Evolutionary conservation across 2,888 invertebrate species (phyloP).

Genomic region (Drosophila pseudotalamancana): DNA sequence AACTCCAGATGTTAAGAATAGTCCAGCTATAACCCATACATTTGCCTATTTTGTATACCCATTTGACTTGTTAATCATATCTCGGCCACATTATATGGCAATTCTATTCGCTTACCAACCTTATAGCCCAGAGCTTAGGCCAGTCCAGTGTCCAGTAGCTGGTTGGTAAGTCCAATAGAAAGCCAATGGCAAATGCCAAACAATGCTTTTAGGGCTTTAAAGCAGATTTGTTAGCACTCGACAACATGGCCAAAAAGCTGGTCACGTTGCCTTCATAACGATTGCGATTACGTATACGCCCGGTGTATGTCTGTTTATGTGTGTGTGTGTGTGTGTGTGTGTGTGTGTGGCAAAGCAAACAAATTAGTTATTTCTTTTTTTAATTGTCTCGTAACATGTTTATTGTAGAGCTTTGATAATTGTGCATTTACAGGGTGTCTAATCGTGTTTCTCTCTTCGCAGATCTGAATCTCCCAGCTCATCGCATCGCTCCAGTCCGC

Average conservation of each 20-base stretch:
- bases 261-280: slow-evolving; percentile 49
- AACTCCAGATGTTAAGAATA: too few relatives aligned
- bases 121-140: not conserved
- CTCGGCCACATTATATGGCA: not conserved
- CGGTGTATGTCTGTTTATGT: slow-evolving; percentile 1
- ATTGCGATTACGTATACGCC: slow-evolving; percentile 66
- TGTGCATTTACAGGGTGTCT: slow-evolving; percentile 52
- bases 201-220: slow-evolving; percentile 53
- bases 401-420: slow-evolving; percentile 59
- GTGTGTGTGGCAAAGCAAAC: slow-evolving; percentile 59
- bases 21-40: too few relatives aligned
- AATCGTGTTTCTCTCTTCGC: not conserved
- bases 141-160: not conserved
- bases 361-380: slow-evolving; percentile 72
- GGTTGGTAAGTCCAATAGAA: slow-evolving; percentile 25
- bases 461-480: slow-evolving; percentile 85
- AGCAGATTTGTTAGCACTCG: slow-evolving; percentile 66
- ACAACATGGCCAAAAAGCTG: slow-evolving; percentile 67
- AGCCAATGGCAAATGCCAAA: slow-evolving; percentile 18
- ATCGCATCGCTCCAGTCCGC: slow-evolving; percentile 91
- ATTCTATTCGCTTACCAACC: not conserved
- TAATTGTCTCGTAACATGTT: slow-evolving; percentile 61
- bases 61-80: too few relatives aligned
- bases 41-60: too few relatives aligned
- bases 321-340: slow-evolving; percentile 26